These are phyloP conservation scores for Heloderma charlesbogerti DNA, from an alignment of 2,113 vertebrate genomes.

Conservation along the genomic window DNA sequence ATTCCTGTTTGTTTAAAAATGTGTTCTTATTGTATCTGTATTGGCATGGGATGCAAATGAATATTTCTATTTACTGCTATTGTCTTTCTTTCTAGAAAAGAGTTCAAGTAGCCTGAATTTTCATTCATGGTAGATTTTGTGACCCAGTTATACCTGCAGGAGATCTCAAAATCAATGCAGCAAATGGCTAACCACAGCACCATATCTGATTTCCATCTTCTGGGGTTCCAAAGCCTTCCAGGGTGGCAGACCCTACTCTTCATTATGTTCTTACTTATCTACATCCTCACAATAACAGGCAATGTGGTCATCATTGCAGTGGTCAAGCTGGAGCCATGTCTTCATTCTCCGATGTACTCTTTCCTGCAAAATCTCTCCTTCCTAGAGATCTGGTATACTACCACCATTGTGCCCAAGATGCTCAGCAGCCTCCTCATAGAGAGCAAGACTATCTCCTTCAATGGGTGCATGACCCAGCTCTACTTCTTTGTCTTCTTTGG, in stretches of 20 bases:
- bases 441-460: conserved; percentile 51
- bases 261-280: conserved; percentile 51
- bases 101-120: neutral
- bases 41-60: neutral
- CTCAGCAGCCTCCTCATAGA: conserved; percentile 32
- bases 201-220: conserved; percentile 56
- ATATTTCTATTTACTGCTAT: neutral
- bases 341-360: conserved; percentile 58
- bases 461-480: conserved; percentile 55
- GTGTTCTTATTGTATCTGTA: neutral
- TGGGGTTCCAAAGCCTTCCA: conserved; percentile 58
- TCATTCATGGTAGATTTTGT: neutral
- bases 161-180: neutral
- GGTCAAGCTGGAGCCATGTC: conserved; percentile 27
- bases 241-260: conserved; percentile 59
- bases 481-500: conserved; percentile 67
- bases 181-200: conserved; percentile 24
- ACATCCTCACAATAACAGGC: conserved; percentile 50
- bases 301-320: conserved; percentile 49
- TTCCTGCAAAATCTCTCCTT: conserved; percentile 65
- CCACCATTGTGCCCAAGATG: conserved; percentile 60
- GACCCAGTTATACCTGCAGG: neutral
- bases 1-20: neutral
- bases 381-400: conserved; percentile 67
- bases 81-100: neutral